A percentile compares a stretch with the other conserved stretches of the same genome.
These are phyloP conservation scores for Hylyphantes graminicola DNA, from an alignment of 1,140 invertebrate genomes.

Conservation along the genomic window DNA sequence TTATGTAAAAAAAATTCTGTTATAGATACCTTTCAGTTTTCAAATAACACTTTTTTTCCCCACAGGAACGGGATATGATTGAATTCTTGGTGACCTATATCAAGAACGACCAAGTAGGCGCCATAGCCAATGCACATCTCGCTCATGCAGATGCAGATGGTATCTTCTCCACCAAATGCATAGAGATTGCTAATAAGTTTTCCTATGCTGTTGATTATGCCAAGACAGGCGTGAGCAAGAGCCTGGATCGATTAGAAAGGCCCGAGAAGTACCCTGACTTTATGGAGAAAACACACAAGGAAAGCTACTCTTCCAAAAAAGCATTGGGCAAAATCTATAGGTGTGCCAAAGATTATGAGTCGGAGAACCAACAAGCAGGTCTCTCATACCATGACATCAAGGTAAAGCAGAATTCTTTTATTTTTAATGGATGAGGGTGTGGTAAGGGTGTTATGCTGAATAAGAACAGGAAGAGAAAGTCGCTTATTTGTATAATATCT, in stretches of 20 bases:
- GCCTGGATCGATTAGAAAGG: slow-evolving; percentile 56
- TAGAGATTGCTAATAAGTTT: slow-evolving; percentile 64
- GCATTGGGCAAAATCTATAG: slow-evolving; percentile 57
- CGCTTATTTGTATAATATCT: too few relatives aligned
- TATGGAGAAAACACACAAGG: slow-evolving; percentile 63
- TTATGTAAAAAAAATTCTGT: neutral
- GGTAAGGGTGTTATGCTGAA: too few relatives aligned
- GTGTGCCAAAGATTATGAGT: slow-evolving; percentile 32
- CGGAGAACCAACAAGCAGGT: slow-evolving; percentile 36
- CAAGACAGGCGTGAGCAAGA: slow-evolving; percentile 62
- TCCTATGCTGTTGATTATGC: slow-evolving; percentile 64
- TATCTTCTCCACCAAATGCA: slow-evolving; percentile 62
- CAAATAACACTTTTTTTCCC: neutral
- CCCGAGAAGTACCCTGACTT: slow-evolving; percentile 63
- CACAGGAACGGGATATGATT: slow-evolving; percentile 43
- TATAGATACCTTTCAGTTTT: neutral
- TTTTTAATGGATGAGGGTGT: too few relatives aligned
- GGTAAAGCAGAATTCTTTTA: neutral
- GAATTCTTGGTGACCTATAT: slow-evolving; percentile 65
- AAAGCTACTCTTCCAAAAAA: slow-evolving; percentile 56
- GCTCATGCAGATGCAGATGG: slow-evolving; percentile 63
- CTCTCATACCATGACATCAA: slow-evolving; percentile 24
- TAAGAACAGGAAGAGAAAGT: too few relatives aligned
- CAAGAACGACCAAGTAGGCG: slow-evolving; percentile 64
- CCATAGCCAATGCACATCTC: slow-evolving; percentile 64